phyloP scores from a whole-genome alignment of 2,888 invertebrate species.

The Lepidocyrtoides sp. region DNA sequence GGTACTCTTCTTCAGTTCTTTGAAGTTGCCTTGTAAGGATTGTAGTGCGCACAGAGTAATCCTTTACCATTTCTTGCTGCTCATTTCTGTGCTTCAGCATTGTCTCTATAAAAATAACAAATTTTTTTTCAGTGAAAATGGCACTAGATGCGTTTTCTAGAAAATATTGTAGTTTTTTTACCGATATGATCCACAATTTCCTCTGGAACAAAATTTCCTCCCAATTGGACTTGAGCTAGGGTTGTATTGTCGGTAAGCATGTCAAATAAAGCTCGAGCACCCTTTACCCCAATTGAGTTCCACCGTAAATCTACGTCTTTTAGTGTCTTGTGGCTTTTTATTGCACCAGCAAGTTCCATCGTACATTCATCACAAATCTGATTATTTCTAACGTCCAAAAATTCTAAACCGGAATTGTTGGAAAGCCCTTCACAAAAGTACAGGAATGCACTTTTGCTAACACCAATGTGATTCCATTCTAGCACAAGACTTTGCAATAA shows the following conservation, averaged over 20 bases:
- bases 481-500: slow-evolving; percentile 82
- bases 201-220: slow-evolving; percentile 87
- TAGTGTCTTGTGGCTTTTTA: slow-evolving; percentile 86
- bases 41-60: slow-evolving; percentile 85
- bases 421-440: slow-evolving; percentile 86
- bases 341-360: slow-evolving; percentile 85
- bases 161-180: slow-evolving; percentile 51
- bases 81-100: slow-evolving; percentile 79
- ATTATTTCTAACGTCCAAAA: slow-evolving; percentile 87
- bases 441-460: slow-evolving; percentile 86
- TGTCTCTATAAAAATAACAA: slow-evolving; percentile 73
- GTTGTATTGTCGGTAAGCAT: slow-evolving; percentile 86
- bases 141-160: too few species aligned
- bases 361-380: slow-evolving; percentile 86
- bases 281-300: slow-evolving; percentile 87
- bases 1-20: slow-evolving; percentile 83
- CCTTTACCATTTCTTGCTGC: slow-evolving; percentile 83
- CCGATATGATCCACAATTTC: slow-evolving; percentile 86
- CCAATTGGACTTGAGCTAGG: slow-evolving; percentile 86
- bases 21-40: slow-evolving; percentile 84
- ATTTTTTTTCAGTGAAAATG: too few species aligned
- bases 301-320: slow-evolving; percentile 86
- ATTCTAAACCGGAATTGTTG: slow-evolving; percentile 86
- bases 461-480: slow-evolving; percentile 87
- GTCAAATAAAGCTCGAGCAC: slow-evolving; percentile 86